Evolutionary conservation across 2,797 vertebrate genomes (phyloP).

Genomic region (Ptychobarbus kaznakovi): DNA sequence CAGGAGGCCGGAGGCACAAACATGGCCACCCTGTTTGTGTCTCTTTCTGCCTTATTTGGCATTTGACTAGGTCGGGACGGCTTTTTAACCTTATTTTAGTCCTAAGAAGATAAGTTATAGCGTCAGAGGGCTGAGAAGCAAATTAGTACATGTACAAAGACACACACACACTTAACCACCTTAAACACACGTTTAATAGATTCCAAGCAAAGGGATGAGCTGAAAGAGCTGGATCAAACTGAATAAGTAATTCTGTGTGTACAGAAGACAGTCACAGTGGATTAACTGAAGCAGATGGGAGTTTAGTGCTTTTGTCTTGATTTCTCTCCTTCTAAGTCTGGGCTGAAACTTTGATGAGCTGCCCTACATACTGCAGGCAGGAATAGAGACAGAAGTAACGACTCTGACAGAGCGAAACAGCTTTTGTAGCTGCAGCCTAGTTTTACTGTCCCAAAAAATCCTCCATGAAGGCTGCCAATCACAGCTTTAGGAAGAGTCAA

Average conservation of each 20-base stretch:
- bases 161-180: constrained; percentile 2
- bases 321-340: constrained; percentile 27
- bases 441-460: constrained; percentile 27
- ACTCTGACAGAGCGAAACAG: constrained; percentile 4
- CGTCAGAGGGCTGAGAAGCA: constrained; percentile 32
- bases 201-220: constrained; percentile 4
- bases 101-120: constrained; percentile 44
- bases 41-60: constrained; percentile 75
- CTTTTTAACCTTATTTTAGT: constrained; percentile 35
- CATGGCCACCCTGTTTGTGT: constrained; percentile 61
- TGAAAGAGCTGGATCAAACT: constrained; percentile 18
- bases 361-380: constrained; percentile 30
- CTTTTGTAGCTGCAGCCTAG: constrained; percentile 11
- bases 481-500: constrained; percentile 39
- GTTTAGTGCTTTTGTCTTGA: constrained; percentile 45
- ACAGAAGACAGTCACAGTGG: constrained; percentile 36
- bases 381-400: constrained; percentile 6
- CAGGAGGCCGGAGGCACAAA: constrained; percentile 69
- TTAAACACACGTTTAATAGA: constrained; percentile 16
- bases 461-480: constrained; percentile 38
- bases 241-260: constrained; percentile 22
- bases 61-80: constrained; percentile 51
- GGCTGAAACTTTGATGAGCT: constrained; percentile 48
- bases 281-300: constrained; percentile 42
- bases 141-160: constrained; percentile 7